Conservation (phyloP, 2,113 vertebrate species). For the Electrona antarctica region DNA sequence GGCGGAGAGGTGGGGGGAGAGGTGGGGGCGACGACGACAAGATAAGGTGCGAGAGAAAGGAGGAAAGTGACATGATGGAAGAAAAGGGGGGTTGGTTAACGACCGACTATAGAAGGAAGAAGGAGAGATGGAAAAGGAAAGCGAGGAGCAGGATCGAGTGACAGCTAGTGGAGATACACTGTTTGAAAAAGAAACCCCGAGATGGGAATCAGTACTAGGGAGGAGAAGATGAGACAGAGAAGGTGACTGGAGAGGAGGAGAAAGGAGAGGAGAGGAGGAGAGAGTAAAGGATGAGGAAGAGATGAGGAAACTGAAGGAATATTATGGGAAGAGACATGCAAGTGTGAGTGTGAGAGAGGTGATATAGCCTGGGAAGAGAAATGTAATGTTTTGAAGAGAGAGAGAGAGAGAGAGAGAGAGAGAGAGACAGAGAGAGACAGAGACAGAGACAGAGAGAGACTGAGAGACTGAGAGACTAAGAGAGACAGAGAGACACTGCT, state of each 20-base stretch:
- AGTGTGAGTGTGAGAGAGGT: slow-evolving; percentile 38
- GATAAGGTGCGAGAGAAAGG: slow-evolving; percentile 64
- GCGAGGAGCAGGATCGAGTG: slow-evolving; percentile 31
- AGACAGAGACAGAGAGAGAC: too few species aligned
- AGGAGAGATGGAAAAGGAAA: slow-evolving; percentile 29
- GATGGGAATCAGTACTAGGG: slow-evolving; percentile 55
- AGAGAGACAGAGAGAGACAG: too few species aligned
- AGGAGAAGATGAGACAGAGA: slow-evolving; percentile 57
- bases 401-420: slow-evolving; percentile 54
- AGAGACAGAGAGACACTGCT: too few species aligned
- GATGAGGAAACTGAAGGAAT: slow-evolving; percentile 4
- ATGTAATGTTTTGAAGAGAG: slow-evolving; percentile 64
- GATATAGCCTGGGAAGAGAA: slow-evolving; percentile 35
- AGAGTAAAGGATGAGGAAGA: not conserved
- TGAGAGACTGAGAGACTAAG: too few species aligned
- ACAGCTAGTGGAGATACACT: slow-evolving; percentile 47
- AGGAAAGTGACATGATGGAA: slow-evolving; percentile 61
- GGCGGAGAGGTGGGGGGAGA: too few species aligned
- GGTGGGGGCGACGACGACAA: slow-evolving; percentile 38
- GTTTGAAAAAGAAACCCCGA: slow-evolving; percentile 42
- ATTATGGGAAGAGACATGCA: slow-evolving; percentile 35
- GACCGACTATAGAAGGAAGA: too few species aligned
- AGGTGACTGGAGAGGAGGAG: slow-evolving; percentile 40
- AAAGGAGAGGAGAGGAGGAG: not conserved
- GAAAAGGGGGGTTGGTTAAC: too few species aligned